Evolutionary conservation across 2,113 vertebrate genomes (phyloP).

Genomic region (Etia nguti): DNA sequence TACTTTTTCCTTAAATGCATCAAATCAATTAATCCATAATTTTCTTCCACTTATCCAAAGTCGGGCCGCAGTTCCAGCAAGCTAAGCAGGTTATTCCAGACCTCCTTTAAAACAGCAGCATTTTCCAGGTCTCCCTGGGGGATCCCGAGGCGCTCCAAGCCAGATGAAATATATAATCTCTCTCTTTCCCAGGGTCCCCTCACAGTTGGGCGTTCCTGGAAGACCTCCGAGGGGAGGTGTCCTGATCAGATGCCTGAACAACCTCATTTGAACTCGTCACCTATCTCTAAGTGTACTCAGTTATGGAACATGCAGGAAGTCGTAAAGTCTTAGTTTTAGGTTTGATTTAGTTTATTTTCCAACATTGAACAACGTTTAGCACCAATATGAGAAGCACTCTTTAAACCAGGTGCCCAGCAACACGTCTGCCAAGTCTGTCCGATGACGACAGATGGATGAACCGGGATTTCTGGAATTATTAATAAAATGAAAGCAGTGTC

Average conservation of each 20-base stretch:
- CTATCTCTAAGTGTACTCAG: not conserved
- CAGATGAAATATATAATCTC: not conserved
- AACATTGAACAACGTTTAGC: fast-evolving
- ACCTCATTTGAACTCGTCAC: not conserved
- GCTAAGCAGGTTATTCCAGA: not conserved
- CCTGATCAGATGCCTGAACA: not conserved
- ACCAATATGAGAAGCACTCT: not conserved
- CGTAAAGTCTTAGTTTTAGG: not conserved
- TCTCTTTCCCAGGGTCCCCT: not conserved
- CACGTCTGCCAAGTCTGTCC: not conserved
- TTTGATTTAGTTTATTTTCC: not conserved
- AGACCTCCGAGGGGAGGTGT: not conserved
- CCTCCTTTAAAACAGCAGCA: not conserved
- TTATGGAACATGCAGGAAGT: not conserved
- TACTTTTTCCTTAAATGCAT: not conserved
- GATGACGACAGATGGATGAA: not conserved
- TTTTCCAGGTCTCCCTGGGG: not conserved
- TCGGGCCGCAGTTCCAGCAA: not conserved
- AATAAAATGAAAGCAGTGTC: not conserved
- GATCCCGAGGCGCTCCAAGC: not conserved
- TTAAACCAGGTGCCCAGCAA: not conserved
- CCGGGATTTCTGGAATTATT: not conserved
- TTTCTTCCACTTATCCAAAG: not conserved
- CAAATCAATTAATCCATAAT: fast-evolving
- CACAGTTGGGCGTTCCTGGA: not conserved